Base-by-base conservation (phyloP, 2,888 invertebrate genomes). In the Baccha elongata region DNA sequence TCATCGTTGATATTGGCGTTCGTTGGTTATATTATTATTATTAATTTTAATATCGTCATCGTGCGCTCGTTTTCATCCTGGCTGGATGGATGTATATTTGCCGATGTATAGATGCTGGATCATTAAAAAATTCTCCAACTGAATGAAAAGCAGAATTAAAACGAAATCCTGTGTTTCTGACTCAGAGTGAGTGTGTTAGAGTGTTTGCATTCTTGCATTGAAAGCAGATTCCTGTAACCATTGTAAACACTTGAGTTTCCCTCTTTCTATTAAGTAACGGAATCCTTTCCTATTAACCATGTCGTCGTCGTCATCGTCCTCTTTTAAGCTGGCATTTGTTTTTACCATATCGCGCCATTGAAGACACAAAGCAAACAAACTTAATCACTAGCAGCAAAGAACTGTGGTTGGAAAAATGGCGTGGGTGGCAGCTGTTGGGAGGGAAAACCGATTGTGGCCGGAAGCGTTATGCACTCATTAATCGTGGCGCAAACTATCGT, bases 381-480 rank as follows among this genome's bases (percentile, higher is more conserved):
- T 69, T 50, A 64, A 69, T 64, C 71, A 65, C 19, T 48, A 48
- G 44, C 53, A 48, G 44, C 53, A 44, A 68, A 46, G 52, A 53
- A 23, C 8, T 60, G 32, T 58, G 35, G 17, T 29, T 21, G 35
- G n/a, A 10, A 19, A 44, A 32, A 72, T 37, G 37, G 50, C 32
- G 67, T n/a, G 40, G 23, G 11, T 15, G 23, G 48, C 13, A 29
- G 21, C 2, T 26, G 17, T 55, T 40, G 29, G 46, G 13, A 10
- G 44, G 21, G 29, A 62, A 55, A 37, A 62, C 83, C 76, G 72
- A 83, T 83, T 78, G 83, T 58, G 72, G 72, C 83, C 83, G 83
- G 78, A 76, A 83, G 78, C 72, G 62, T 53, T 78, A 55, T 78
- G 78, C 72, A 72, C 72, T 83, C 72, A 78, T 78, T 83, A 83